Evolutionary conservation across 2,797 vertebrate species (phyloP), one percentile per base, ranked within the genome.

Genomic region (Coregonus suidteri): DNA sequence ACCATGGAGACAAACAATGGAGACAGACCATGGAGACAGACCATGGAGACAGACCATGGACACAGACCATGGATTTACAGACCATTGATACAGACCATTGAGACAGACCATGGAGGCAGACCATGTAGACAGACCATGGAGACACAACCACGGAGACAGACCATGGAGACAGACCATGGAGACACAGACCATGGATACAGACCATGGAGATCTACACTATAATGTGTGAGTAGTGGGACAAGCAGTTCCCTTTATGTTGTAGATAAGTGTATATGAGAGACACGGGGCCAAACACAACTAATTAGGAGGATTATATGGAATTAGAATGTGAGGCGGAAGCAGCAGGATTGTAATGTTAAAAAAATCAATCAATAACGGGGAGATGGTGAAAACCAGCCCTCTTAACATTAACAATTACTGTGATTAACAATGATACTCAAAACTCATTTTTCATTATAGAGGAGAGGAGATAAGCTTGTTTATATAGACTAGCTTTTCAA

Each of bases 361-460:
- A 94, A 92, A 90, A 92, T 47, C 41, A 94, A 96, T 95, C 92
- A 93, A 94, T 96, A 96, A 95, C 93, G 93, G 94, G 92, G 91
- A 91, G 90, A 90, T 87, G 91, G 91, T 90, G 91, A 92, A 95
- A 94, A 90, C 89, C 91, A 91, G 89, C 90, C 95, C 94, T 93
- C 93, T 95, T 95, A 96, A 96, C 95, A 95, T 96, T 95, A 95
- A 95, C 94, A 96, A 95, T 96, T 96, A 96, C 93, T 93, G 94
- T 96, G 96, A 96, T 96, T 96, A 96, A 96, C 95, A 96, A 93
- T 96, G 95, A 95, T 95, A 95, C 95, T 95, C 92, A 93, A 91
- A 93, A 94, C 94, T 96, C 95, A 96, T 97, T 97, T 96, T 96
- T 97, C 96, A 96, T 94, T 92, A 90, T 91, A 92, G 95, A 93